Evolutionary conservation across 2,113 vertebrate genomes (phyloP).

Genomic region (Astur gentilis): DNA sequence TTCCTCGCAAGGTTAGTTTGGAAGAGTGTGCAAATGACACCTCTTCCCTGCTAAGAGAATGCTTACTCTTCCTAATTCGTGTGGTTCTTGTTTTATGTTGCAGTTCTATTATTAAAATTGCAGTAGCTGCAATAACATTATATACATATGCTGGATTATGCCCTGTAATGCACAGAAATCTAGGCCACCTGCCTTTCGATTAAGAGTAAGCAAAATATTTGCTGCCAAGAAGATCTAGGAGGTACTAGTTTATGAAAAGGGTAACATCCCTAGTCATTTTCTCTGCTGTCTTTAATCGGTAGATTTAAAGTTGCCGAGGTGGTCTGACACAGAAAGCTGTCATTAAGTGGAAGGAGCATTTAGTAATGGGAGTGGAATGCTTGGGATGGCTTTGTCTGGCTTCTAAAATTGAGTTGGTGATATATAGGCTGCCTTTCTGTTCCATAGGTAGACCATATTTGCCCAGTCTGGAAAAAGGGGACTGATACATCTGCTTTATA

Average conservation of each 20-base stretch:
- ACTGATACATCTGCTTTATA: not conserved
- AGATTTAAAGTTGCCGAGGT: not conserved
- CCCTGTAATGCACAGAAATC: not conserved
- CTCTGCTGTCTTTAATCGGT: not conserved
- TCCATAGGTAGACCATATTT: not conserved
- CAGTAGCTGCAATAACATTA: not conserved
- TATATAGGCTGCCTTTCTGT: not conserved
- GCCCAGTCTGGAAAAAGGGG: not conserved
- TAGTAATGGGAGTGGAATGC: not conserved
- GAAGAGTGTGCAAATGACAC: not conserved
- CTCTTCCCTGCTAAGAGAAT: not conserved
- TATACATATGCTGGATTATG: not conserved
- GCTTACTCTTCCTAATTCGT: not conserved
- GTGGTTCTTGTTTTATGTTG: not conserved
- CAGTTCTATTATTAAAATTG: not conserved
- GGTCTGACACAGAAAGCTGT: not conserved
- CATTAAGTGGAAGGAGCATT: not conserved
- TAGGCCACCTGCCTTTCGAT: not conserved
- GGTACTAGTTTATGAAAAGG: not conserved
- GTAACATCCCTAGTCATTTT: not conserved
- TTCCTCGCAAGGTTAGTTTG: constrained; percentile 60
- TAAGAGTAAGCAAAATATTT: not conserved
- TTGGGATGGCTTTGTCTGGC: not conserved
- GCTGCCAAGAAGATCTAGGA: not conserved
- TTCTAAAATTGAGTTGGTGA: not conserved